These are phyloP conservation scores for Carcharodon carcharias DNA, from an alignment of 2,797 vertebrate species.

Conservation along the genomic window DNA sequence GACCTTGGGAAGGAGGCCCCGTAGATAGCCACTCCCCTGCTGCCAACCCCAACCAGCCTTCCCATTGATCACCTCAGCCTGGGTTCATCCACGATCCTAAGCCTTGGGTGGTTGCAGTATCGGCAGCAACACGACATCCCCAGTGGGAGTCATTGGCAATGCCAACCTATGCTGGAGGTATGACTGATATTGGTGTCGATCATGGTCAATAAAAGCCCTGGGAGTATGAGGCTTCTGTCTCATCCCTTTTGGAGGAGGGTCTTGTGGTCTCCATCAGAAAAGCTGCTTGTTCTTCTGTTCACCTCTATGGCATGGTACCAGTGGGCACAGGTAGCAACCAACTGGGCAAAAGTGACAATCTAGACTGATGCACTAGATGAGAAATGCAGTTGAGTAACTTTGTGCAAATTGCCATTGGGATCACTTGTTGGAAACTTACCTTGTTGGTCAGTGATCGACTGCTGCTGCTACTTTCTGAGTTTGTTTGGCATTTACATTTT, in stretches of 20 bases:
- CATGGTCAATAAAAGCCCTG: neutral
- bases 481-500: neutral
- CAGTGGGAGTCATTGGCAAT: neutral
- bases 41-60: too few relatives aligned
- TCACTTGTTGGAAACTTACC: neutral
- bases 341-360: neutral
- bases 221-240: neutral
- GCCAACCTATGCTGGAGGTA: neutral
- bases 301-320: neutral
- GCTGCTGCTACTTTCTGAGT: neutral
- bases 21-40: too few relatives aligned
- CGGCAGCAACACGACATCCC: too few relatives aligned
- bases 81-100: too few relatives aligned
- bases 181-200: neutral
- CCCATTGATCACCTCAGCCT: too few relatives aligned
- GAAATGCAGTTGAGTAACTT: neutral
- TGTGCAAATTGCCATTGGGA: neutral
- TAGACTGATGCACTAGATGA: neutral
- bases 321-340: neutral
- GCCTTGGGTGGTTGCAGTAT: too few relatives aligned
- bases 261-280: neutral
- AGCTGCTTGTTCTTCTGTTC: neutral
- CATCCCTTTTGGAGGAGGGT: neutral
- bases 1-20: too few relatives aligned
- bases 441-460: neutral